phyloP scores from a whole-genome alignment of 2,888 invertebrate genomes.

The Pilophorus perplexus region DNA sequence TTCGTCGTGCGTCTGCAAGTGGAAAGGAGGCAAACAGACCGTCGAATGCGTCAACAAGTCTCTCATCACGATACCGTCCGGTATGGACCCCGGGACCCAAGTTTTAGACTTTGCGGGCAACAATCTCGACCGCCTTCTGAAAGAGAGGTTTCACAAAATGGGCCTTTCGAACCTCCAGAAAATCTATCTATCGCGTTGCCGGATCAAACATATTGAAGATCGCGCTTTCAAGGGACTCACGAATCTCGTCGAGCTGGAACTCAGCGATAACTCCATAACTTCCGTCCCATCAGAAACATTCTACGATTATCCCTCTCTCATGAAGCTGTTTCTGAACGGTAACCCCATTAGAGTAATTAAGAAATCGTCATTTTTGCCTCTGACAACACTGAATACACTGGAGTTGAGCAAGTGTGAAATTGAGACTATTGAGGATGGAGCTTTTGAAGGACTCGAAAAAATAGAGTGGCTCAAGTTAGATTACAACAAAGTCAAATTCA shows the following conservation, averaged over 20 bases:
- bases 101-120: constrained; percentile 83
- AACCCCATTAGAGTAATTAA: constrained; percentile 67
- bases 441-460: constrained; percentile 76
- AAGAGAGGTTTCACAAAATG: constrained; percentile 74
- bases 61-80: constrained; percentile 71
- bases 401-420: constrained; percentile 81
- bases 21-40: constrained; percentile 89
- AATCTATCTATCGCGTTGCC: constrained; percentile 76
- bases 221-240: constrained; percentile 79
- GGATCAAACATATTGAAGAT: constrained; percentile 72
- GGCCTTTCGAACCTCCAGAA: constrained; percentile 82
- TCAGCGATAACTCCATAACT: constrained; percentile 76
- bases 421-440: constrained; percentile 70
- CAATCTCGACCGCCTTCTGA: constrained; percentile 69
- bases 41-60: constrained; percentile 82
- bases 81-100: constrained; percentile 80
- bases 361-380: constrained; percentile 69
- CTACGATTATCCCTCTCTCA: constrained; percentile 72
- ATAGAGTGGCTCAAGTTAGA: constrained; percentile 82
- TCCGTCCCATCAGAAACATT: constrained; percentile 77
- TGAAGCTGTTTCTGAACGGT: constrained; percentile 75
- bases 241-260: constrained; percentile 83
- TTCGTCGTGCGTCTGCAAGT: constrained; percentile 78
- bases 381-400: constrained; percentile 72
- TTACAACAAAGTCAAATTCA: constrained; percentile 72